Evolutionary conservation across 2,113 vertebrate genomes (phyloP), one percentile per base, ranked within the genome.

Genomic region (Noctilio leporinus): DNA sequence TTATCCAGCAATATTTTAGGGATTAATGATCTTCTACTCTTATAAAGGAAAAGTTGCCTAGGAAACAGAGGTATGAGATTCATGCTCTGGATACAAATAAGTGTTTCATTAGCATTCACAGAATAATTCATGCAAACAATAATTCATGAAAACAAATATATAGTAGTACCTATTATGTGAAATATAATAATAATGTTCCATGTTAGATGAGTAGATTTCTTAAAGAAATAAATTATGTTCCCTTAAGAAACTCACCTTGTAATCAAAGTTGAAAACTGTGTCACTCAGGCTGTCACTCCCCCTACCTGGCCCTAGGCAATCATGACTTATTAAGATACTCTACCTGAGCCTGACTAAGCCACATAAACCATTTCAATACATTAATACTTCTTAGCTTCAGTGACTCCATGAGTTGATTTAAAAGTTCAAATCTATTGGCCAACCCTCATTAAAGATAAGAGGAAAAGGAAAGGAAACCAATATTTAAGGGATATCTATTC

Each of bases 11-110:
- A 76, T 91, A 89, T 90, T 81, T 89, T 80, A 87, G 11, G 9
- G 43, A 94, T 86, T 89, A 93, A 94, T 84, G 20, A 67, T 84
- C 17, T 55, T 96, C 91, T 82, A 77, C 43, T 86, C 67, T 84
- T 84, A 86, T 24, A 77, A 86, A 80, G 35, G 9, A 86, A 87
- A 89, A 26, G 65, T 69, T 94, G 40, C 87, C 89, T 87, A 89
- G 76, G 90, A 95, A 96, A 89, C 83, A 70, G 20, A 94, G 40
- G 43, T 4, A 43, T 89, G 57, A 78, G 16, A 84, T 70, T 94
- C 75, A 83, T 90, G 22, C 10, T 92, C 40, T 86, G 65, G 57
- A 70, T 77, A 86, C 38, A 95, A 91, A 80, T 69, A 83, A 78
- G 10, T 26, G 17, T 64, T 93, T 91, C 38, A 69, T 89, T 83